A percentile compares a stretch with the other conserved stretches of the same genome.
Conservation (phyloP, 2,113 vertebrate genomes). For the Athene noctua region DNA sequence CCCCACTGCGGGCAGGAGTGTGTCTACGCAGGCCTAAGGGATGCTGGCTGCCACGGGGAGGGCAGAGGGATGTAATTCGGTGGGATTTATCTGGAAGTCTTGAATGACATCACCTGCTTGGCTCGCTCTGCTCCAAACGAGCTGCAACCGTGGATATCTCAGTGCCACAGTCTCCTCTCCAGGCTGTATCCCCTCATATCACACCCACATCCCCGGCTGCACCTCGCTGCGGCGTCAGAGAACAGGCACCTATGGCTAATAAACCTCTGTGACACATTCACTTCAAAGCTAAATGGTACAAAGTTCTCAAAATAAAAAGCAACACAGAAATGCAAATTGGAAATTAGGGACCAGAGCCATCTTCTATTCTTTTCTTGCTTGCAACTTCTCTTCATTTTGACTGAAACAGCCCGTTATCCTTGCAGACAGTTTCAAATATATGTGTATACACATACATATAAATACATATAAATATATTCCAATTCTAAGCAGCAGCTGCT, state of each 20-base stretch:
- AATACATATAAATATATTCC: neutral
- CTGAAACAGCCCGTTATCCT: neutral
- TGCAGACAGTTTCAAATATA: neutral
- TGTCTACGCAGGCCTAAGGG: neutral
- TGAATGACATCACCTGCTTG: neutral
- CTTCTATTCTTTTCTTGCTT: neutral
- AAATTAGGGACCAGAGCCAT: neutral
- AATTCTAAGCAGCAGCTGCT: neutral
- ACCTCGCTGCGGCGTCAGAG: neutral
- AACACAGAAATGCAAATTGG: fast-evolving
- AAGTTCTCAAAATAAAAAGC: neutral
- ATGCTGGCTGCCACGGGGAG: neutral
- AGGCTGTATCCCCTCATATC: neutral
- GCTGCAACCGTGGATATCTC: fast-evolving
- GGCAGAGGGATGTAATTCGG: neutral
- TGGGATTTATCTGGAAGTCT: too few relatives aligned
- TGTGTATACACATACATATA: neutral
- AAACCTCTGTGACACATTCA: neutral
- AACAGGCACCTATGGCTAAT: fast-evolving
- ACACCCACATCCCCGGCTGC: fast-evolving
- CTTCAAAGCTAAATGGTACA: neutral
- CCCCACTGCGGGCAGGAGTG: too few relatives aligned
- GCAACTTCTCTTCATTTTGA: neutral
- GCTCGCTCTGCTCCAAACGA: neutral
- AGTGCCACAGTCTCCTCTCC: neutral